A percentile compares a stretch with the other conserved stretches of the same genome.
These are phyloP conservation scores for Hirundichthys speculiger DNA, from an alignment of 2,113 vertebrate species.

Conservation along the genomic window DNA sequence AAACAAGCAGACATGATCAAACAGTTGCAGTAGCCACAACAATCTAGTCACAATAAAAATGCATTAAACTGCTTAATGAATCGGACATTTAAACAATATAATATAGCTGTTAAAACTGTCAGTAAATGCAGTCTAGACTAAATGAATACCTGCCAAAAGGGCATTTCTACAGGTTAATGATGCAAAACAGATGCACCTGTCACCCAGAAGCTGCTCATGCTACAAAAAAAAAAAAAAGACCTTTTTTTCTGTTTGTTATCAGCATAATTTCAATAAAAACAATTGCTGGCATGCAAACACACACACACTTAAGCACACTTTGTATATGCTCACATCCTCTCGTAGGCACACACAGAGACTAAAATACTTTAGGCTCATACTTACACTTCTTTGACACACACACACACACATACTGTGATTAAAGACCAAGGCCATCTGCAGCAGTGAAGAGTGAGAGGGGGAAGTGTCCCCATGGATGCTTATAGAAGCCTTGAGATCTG, in stretches of 20 bases:
- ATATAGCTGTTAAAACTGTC: constrained; percentile 26
- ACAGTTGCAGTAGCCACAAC: constrained; percentile 6
- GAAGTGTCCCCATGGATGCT: constrained; percentile 65
- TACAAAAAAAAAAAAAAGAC: neutral
- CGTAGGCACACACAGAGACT: constrained; percentile 2
- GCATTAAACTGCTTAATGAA: constrained; percentile 31
- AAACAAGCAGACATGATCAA: constrained; percentile 9
- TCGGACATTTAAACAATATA: constrained; percentile 15
- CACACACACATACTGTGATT: constrained; percentile 61
- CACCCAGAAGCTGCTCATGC: neutral
- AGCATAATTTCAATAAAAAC: neutral
- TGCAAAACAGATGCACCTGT: neutral
- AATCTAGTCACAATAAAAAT: constrained; percentile 41
- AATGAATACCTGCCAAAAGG: constrained; percentile 3
- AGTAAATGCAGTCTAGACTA: neutral
- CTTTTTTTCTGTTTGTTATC: neutral
- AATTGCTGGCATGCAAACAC: constrained; percentile 24
- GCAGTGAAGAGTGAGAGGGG: constrained; percentile 52
- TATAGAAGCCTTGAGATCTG: constrained; percentile 73
- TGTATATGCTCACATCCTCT: constrained; percentile 3
- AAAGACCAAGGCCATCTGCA: constrained; percentile 74
- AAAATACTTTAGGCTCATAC: constrained; percentile 22
- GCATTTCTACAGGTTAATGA: constrained; percentile 4
- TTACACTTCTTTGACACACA: constrained; percentile 10
- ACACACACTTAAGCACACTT: constrained; percentile 27